A percentile compares a stretch with the other conserved stretches of the same genome.
phyloP scores from a whole-genome alignment of 2,888 invertebrate species.

The Yponomeuta evonymella region DNA sequence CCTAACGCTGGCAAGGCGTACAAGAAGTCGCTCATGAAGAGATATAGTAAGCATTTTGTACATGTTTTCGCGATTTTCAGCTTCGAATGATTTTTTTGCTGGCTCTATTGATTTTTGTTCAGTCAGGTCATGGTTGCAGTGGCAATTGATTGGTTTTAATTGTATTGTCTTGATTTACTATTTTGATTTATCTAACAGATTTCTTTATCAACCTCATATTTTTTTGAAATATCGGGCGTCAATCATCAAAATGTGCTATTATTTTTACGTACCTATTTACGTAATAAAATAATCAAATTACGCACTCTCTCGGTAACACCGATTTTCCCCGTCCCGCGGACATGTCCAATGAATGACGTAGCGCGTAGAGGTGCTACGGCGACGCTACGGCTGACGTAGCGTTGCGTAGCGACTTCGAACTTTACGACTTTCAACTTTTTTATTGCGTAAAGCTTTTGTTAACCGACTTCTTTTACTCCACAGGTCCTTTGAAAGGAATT shows the following conservation, averaged over 20 bases:
- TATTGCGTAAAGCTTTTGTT: constrained; percentile 1
- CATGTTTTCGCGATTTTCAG: background rate
- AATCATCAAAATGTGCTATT: too few species aligned
- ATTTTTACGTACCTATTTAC: too few species aligned
- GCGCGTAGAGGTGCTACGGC: background rate
- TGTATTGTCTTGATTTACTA: background rate
- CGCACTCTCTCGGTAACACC: background rate
- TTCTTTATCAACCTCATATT: too few species aligned
- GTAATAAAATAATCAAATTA: too few species aligned
- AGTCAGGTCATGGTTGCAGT: background rate
- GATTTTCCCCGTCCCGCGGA: background rate
- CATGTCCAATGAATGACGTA: constrained; percentile 1
- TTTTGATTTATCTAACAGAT: too few species aligned
- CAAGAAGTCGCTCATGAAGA: constrained; percentile 94
- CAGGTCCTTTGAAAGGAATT: too few species aligned
- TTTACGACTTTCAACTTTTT: background rate
- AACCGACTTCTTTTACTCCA: background rate
- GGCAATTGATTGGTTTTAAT: background rate
- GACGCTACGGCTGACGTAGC: background rate
- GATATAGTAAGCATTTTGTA: constrained; percentile 88
- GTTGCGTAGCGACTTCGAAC: background rate
- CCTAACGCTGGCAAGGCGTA: constrained; percentile 79
- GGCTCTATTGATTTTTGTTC: background rate
- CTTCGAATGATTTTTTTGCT: background rate
- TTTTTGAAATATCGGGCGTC: too few species aligned